Evolutionary conservation across 2,113 vertebrate species (phyloP), one percentile per base, ranked within the genome.

Genomic region (Ochotona princeps): DNA sequence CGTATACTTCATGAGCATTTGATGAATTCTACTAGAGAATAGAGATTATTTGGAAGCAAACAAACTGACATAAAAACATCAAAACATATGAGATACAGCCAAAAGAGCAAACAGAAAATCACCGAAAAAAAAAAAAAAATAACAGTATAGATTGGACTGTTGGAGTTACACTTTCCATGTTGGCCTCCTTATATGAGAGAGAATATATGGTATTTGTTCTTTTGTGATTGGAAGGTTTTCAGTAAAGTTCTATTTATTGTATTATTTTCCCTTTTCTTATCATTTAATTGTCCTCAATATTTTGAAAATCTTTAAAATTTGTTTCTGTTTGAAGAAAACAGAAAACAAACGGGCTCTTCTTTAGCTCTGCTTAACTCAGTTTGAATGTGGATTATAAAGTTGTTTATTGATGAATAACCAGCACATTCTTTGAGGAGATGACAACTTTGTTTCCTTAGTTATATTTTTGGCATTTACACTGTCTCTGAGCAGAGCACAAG

Each of bases 371-470:
- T 38, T 54, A 61, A 84, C 87, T 38, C 51, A 90, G 54, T 89
- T 60, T 89, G 30, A 83, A 88, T 87, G 92, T 88, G 30, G 38
- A 88, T 83, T 86, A 65, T 92, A 61, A 72, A 83, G 38, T 65
- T 83, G 51, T 74, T 72, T 84, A 6, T 35, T 91, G 76, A 85
- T 25, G 35, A 94, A 70, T 32, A 60, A 54, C 44, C 51, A 78
- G 66, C 1, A 9, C 28, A 20, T 90, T 72, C 47, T 79, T 91
- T 49, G 63, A 61, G 65, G 72, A 85, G 94, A 81, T 82, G 81
- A 83, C 57, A 81, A 13, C 15, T 80, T 88, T 65, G 26, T 57
- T 65, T 93, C 91, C 49, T 89, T 83, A 89, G 30, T 72, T 90
- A 35, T 15, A n/a, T 67, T 47, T 3, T 28, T 60, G 17, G 61